phyloP scores from a whole-genome alignment of 2,888 invertebrate species.

The Elegia similella region DNA sequence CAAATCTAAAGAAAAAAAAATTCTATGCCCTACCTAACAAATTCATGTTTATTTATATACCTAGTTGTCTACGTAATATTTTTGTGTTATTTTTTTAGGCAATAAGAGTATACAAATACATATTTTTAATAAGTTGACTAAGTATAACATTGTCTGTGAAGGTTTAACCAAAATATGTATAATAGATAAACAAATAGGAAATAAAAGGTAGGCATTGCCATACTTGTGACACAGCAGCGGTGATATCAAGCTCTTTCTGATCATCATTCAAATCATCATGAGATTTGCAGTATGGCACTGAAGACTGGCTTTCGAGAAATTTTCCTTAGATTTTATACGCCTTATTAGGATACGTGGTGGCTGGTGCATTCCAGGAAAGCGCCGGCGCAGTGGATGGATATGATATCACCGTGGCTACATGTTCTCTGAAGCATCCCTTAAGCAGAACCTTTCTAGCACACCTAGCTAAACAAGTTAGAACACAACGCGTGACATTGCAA shows the following conservation, averaged over 20 bases:
- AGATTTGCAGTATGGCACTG: not conserved
- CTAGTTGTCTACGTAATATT: too few species aligned
- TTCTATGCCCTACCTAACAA: not conserved
- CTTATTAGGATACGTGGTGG: too few species aligned
- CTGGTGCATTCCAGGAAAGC: too few species aligned
- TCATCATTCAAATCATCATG: not conserved
- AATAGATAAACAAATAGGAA: not conserved
- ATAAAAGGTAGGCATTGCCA: not conserved
- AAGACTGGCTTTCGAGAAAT: not conserved
- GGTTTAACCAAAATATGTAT: not conserved
- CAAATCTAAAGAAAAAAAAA: conserved; percentile 4
- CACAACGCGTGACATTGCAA: not conserved
- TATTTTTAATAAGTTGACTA: too few species aligned
- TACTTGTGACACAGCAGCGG: not conserved
- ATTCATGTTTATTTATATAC: not conserved
- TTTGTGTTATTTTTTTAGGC: too few species aligned
- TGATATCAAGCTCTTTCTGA: not conserved
- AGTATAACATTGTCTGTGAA: too few species aligned
- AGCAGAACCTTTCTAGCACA: conserved; percentile 1
- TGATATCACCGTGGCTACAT: not conserved
- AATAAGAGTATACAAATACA: too few species aligned
- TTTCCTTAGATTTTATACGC: too few species aligned
- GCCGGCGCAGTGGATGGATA: not conserved
- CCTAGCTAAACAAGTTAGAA: conserved; percentile 3
- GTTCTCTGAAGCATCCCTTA: not conserved